A percentile compares a stretch with the other conserved stretches of the same genome.
Conservation (phyloP, 2,888 invertebrate species). For the Drosophila meridionalis region DNA sequence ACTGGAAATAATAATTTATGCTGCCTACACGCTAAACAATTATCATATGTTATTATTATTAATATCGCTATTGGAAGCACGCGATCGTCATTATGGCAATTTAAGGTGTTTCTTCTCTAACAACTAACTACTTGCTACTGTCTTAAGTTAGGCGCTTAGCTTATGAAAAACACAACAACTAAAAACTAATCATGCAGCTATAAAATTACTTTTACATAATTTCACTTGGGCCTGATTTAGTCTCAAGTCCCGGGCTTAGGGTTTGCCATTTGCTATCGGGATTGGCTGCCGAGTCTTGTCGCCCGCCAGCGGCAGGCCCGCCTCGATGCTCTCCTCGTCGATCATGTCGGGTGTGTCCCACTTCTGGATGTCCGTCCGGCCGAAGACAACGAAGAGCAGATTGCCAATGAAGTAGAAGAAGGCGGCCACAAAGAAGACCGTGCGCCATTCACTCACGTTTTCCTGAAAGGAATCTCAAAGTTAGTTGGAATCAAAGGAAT, state of each 20-base stretch:
- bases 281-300: constrained; percentile 19
- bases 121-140: constrained; percentile 38
- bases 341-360: constrained; percentile 86
- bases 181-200: constrained; percentile 30
- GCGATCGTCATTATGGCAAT: constrained; percentile 72
- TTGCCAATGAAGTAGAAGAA: constrained; percentile 86
- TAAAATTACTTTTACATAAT: background rate
- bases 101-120: constrained; percentile 52
- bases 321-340: constrained; percentile 58
- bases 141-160: constrained; percentile 44
- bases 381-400: constrained; percentile 86
- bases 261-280: constrained; percentile 25
- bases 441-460: constrained; percentile 86
- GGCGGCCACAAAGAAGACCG: constrained; percentile 87
- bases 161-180: constrained; percentile 43
- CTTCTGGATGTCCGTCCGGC: constrained; percentile 86
- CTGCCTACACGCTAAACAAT: constrained; percentile 50
- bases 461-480: constrained; percentile 49
- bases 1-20: constrained; percentile 76
- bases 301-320: constrained; percentile 52
- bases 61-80: constrained; percentile 82
- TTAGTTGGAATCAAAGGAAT: background rate
- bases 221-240: constrained; percentile 30
- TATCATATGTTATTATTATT: constrained; percentile 60
- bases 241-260: constrained; percentile 31